Conservation (phyloP, 2,797 vertebrate genomes). For the Pseudochaenichthys georgianus region DNA sequence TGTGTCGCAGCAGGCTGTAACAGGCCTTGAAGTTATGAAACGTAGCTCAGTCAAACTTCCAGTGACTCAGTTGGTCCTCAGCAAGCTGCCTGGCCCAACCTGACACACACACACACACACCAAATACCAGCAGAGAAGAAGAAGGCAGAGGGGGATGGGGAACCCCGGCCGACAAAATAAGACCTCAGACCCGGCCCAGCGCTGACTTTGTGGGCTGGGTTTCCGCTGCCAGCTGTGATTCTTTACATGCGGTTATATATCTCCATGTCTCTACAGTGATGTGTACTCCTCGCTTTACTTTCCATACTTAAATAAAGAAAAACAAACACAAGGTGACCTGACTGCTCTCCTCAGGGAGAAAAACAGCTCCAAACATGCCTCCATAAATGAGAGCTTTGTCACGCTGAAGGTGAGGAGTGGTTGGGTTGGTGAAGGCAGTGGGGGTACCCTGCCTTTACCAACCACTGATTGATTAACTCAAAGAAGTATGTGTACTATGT, state of each 20-base stretch:
- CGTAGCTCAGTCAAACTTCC: conserved; percentile 47
- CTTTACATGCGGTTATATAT: background rate
- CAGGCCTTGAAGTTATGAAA: conserved; percentile 36
- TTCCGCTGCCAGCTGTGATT: conserved; percentile 34
- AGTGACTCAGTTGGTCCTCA: conserved; percentile 81
- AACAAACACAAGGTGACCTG: conserved; percentile 44
- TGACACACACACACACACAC: conserved; percentile 29
- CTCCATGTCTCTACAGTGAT: conserved; percentile 11
- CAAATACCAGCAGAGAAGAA: conserved; percentile 48
- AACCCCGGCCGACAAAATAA: conserved; percentile 24
- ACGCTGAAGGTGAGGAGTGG: conserved; percentile 37
- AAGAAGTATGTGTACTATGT: conserved; percentile 36
- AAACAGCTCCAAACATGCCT: conserved; percentile 28
- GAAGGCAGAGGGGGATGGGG: conserved; percentile 26
- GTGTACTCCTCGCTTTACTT: conserved; percentile 4
- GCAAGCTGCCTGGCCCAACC: conserved; percentile 64
- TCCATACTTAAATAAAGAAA: conserved; percentile 44
- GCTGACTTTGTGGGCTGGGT: conserved; percentile 29
- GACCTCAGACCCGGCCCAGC: conserved; percentile 25
- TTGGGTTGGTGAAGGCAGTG: conserved; percentile 21
- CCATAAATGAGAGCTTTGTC: conserved; percentile 73
- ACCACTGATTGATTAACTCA: conserved; percentile 59
- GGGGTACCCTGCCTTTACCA: conserved; percentile 56
- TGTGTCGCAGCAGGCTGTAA: no score
- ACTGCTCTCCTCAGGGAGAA: conserved; percentile 23